Conservation (phyloP, 2,797 vertebrate species). For the Schizopygopsis pylzovi region DNA sequence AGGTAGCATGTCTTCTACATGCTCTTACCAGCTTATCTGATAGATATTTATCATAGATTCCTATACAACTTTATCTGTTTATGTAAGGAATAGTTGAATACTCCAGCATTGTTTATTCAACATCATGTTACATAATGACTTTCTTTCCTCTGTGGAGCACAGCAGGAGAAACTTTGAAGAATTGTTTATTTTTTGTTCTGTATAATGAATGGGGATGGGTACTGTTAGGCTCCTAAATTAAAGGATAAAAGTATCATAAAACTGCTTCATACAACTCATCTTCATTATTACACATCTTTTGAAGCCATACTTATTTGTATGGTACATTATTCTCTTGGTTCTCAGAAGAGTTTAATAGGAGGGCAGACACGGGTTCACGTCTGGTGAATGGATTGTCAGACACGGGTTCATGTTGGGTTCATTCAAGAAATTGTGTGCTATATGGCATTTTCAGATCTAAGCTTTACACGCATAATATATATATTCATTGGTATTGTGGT, state of each 20-base stretch:
- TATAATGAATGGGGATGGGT: not conserved
- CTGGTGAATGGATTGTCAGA: not conserved
- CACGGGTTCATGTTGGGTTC: no score
- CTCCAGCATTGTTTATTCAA: not conserved
- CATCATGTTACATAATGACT: not conserved
- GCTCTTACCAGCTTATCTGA: not conserved
- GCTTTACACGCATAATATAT: no score
- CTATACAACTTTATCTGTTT: not conserved
- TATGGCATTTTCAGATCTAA: not conserved
- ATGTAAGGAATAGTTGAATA: not conserved
- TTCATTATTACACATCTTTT: not conserved
- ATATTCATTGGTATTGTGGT: not conserved
- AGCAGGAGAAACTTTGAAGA: not conserved
- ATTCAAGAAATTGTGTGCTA: not conserved
- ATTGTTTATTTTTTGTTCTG: not conserved
- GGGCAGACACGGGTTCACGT: not conserved
- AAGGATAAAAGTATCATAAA: not conserved
- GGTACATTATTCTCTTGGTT: not conserved
- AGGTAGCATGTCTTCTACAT: not conserved
- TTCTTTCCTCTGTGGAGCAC: not conserved
- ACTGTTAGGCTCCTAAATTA: not conserved
- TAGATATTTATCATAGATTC: not conserved
- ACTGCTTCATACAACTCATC: not conserved
- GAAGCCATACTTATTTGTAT: not conserved
- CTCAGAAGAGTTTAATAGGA: not conserved